Conservation (phyloP, 2,888 invertebrate species). For the Apamea epomidion region DNA sequence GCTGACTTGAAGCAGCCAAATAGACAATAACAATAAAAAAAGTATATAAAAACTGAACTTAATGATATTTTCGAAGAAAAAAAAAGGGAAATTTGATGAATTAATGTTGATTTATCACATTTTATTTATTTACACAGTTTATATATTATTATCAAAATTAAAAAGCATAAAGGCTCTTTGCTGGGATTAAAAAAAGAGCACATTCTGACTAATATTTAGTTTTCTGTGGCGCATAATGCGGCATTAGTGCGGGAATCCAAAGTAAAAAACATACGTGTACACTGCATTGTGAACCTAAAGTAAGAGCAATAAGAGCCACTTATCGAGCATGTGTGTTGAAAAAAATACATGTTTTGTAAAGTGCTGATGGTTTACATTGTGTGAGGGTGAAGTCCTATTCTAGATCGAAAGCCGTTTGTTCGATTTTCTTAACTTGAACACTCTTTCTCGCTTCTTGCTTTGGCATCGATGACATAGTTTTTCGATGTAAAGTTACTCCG, state of each 20-base stretch:
- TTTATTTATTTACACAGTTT: conserved; percentile 2
- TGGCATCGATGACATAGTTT: background rate
- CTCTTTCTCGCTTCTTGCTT: background rate
- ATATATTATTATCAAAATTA: conserved; percentile 9
- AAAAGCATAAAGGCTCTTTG: background rate
- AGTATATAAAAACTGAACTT: background rate
- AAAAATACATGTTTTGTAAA: background rate
- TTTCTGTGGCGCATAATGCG: background rate
- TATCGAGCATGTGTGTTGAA: background rate
- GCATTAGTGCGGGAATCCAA: background rate
- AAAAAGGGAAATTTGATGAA: background rate
- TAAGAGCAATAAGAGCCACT: background rate
- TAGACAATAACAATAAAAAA: background rate
- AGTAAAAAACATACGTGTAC: background rate
- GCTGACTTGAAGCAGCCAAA: background rate
- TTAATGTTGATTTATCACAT: background rate
- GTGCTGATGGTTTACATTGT: background rate
- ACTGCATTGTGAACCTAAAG: background rate
- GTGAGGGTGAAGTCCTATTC: background rate
- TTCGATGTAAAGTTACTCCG: background rate
- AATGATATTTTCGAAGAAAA: background rate
- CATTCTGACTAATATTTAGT: background rate
- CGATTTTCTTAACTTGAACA: background rate
- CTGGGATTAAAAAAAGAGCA: background rate
- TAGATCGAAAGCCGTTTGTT: background rate